These are phyloP conservation scores for Phrynocephalus guinanensis DNA, from an alignment of 2,797 vertebrate genomes.

Conservation along the genomic window DNA sequence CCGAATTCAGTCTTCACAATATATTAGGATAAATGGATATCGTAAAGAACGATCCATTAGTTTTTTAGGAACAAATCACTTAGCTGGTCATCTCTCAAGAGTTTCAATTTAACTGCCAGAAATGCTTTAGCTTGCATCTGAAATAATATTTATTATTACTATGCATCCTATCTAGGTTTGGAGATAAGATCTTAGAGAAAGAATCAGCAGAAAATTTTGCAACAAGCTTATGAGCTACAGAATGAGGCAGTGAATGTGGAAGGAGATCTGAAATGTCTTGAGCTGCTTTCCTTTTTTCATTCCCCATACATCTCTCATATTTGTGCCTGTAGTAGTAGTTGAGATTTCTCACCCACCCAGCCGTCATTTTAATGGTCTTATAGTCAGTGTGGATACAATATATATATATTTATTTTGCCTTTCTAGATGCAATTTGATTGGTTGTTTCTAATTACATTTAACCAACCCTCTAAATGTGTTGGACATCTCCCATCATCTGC, in stretches of 20 bases:
- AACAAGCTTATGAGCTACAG: neutral
- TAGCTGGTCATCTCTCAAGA: slow-evolving; percentile 19
- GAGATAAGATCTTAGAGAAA: slow-evolving; percentile 3
- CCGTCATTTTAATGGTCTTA: neutral
- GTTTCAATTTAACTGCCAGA: neutral
- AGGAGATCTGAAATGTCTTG: neutral
- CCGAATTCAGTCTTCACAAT: slow-evolving; percentile 33
- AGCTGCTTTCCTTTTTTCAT: neutral
- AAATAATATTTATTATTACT: neutral
- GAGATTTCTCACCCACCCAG: neutral
- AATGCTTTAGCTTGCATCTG: neutral
- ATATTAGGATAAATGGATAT: slow-evolving; percentile 23
- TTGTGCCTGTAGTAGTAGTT: neutral
- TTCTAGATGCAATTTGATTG: neutral
- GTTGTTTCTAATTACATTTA: neutral
- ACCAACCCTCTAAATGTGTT: neutral
- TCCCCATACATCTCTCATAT: neutral
- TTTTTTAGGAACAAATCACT: slow-evolving; percentile 11
- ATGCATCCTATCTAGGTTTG: neutral
- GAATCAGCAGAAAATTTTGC: neutral
- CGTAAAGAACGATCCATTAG: slow-evolving; percentile 21
- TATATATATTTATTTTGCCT: neutral
- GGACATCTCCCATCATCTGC: neutral
- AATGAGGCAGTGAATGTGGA: neutral
- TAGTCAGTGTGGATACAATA: neutral